Evolutionary conservation across 2,888 invertebrate genomes (phyloP).

Genomic region (Pristionchus exspectatus): DNA sequence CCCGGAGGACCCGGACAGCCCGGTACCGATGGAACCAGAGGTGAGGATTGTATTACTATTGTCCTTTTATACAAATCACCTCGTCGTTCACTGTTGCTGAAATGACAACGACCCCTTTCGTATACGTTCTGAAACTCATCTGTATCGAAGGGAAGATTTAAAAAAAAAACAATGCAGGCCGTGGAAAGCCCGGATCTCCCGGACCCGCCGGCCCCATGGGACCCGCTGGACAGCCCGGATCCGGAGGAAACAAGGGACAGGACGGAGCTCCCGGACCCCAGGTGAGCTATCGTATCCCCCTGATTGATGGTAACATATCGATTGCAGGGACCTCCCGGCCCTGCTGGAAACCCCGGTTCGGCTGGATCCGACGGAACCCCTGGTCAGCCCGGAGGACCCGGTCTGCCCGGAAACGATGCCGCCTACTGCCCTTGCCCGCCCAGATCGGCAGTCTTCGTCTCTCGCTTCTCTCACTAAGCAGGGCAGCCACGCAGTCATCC

Average conservation of each 20-base stretch:
- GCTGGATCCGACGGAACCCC: constrained; percentile 62
- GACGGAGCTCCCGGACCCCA: constrained; percentile 63
- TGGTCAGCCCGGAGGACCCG: constrained; percentile 60
- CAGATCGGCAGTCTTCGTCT: constrained; percentile 53
- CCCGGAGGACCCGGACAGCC: constrained; percentile 59
- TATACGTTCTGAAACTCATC: neutral
- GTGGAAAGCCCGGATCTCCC: constrained; percentile 65
- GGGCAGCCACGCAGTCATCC: constrained; percentile 14
- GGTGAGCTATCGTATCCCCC: constrained; percentile 47
- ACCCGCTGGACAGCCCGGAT: constrained; percentile 56
- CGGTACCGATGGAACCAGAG: constrained; percentile 54
- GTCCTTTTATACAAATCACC: neutral
- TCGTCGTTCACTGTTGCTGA: neutral
- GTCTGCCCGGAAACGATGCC: constrained; percentile 59
- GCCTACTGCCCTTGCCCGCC: constrained; percentile 56
- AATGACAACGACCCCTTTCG: neutral
- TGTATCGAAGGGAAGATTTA: neutral
- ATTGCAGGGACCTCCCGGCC: constrained; percentile 61
- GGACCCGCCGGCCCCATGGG: constrained; percentile 61
- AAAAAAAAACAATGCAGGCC: neutral
- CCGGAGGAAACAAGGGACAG: constrained; percentile 59
- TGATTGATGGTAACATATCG: neutral
- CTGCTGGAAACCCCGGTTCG: constrained; percentile 61
- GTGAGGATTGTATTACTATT: too few relatives aligned
- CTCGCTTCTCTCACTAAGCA: constrained; percentile 53